Percentiles rank a stretch among this genome's conserved stretches.
These are phyloP conservation scores for Styela clava DNA, from an alignment of 23 tunicate species.

Conservation along the genomic window DNA sequence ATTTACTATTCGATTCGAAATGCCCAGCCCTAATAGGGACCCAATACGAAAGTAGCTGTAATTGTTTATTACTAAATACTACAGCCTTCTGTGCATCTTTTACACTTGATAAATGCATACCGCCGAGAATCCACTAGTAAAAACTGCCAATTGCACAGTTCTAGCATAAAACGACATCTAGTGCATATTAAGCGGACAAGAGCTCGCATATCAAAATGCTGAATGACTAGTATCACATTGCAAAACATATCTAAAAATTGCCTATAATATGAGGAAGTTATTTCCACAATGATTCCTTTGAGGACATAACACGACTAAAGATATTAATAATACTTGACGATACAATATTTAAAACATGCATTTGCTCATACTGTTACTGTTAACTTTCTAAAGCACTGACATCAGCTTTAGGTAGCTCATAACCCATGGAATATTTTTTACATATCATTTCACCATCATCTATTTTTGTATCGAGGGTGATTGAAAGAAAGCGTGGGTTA, in stretches of 20 bases:
- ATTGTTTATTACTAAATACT: too few relatives aligned
- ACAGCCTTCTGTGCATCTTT: too few relatives aligned
- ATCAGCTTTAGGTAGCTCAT: constrained; percentile 49
- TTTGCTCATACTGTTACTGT: not conserved
- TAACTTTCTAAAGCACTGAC: not conserved
- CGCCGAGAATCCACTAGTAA: too few relatives aligned
- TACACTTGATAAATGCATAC: too few relatives aligned
- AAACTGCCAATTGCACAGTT: too few relatives aligned
- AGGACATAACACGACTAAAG: not conserved
- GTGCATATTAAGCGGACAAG: too few relatives aligned
- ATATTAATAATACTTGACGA: not conserved
- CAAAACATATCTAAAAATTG: not conserved
- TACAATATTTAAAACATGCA: not conserved
- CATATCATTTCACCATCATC: constrained; percentile 17
- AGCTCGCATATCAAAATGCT: too few relatives aligned
- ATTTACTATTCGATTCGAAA: too few relatives aligned
- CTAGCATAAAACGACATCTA: too few relatives aligned
- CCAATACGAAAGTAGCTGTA: too few relatives aligned
- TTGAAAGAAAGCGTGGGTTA: constrained; percentile 64
- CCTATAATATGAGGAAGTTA: not conserved
- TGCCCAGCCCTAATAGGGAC: too few relatives aligned
- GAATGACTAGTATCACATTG: not conserved
- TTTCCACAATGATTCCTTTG: not conserved
- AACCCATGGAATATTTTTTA: constrained; percentile 80
- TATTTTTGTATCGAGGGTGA: constrained; percentile 34